phyloP scores from a whole-genome alignment of 1,140 invertebrate genomes.

The Lethrus apterus region DNA sequence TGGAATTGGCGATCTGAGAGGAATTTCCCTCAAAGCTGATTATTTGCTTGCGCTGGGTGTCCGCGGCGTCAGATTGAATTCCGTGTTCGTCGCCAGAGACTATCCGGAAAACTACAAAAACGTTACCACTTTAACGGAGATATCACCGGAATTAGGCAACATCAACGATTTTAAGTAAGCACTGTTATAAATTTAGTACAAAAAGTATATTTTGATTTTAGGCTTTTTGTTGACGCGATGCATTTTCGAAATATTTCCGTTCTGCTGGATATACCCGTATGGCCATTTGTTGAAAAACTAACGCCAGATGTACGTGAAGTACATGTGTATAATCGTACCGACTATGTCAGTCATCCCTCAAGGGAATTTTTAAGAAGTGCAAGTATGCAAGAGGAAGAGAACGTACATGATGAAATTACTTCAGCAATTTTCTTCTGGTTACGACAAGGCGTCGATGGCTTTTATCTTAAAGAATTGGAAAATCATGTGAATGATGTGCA shows the following conservation, averaged over 20 bases:
- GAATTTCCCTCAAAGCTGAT: constrained; percentile 56
- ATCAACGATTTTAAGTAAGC: constrained; percentile 54
- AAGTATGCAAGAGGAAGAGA: constrained; percentile 18
- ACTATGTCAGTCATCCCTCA: constrained; percentile 13
- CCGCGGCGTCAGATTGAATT: constrained; percentile 61
- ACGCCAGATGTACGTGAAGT: background rate
- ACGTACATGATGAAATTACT: constrained; percentile 39
- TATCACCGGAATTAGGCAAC: constrained; percentile 57
- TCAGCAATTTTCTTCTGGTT: constrained; percentile 59
- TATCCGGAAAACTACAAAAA: constrained; percentile 65
- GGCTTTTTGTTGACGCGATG: constrained; percentile 49
- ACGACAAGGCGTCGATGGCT: constrained; percentile 62
- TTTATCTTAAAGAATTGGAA: constrained; percentile 66
- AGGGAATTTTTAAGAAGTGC: constrained; percentile 26
- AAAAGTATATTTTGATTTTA: too few species aligned
- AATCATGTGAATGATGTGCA: constrained; percentile 41
- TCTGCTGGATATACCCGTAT: constrained; percentile 67
- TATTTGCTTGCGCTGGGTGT: constrained; percentile 62
- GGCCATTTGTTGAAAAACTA: constrained; percentile 47
- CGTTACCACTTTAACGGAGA: constrained; percentile 51
- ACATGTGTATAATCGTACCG: background rate
- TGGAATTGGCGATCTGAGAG: constrained; percentile 66
- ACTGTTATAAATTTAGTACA: too few species aligned
- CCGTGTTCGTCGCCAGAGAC: constrained; percentile 60
- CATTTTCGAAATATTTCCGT: constrained; percentile 62